Evolutionary conservation across 2,888 invertebrate species (phyloP).

Genomic region (Tachina grossa): DNA sequence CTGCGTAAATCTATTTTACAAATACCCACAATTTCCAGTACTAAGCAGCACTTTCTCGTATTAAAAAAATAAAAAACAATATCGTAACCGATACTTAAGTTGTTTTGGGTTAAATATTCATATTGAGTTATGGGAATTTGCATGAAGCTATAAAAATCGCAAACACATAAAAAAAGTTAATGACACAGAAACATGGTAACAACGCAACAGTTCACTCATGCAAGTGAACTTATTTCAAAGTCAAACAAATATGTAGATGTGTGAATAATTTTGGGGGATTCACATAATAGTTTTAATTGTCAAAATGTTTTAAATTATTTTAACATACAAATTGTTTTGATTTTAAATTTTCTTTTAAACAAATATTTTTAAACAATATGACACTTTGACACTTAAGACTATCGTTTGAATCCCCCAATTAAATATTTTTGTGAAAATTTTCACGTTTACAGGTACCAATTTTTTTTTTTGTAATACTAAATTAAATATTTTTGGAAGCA

Average conservation of each 20-base stretch:
- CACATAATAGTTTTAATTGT: no score
- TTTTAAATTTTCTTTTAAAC: no score
- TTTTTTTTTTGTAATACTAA: no score
- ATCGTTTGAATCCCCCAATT: no score
- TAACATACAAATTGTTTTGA: no score
- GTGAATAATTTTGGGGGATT: no score
- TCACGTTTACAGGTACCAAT: not conserved
- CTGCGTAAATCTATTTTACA: slow-evolving; percentile 39
- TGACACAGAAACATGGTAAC: slow-evolving; percentile 62
- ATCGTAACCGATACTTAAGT: slow-evolving; percentile 55
- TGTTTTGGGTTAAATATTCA: slow-evolving; percentile 16
- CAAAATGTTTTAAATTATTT: no score
- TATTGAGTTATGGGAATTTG: slow-evolving; percentile 62
- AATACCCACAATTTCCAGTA: slow-evolving; percentile 23
- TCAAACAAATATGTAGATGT: no score
- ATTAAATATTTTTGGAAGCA: slow-evolving; percentile 6
- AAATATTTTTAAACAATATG: no score
- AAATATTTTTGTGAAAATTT: no score
- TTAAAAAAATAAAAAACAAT: slow-evolving; percentile 58
- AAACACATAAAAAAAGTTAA: slow-evolving; percentile 71
- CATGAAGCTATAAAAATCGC: slow-evolving; percentile 48
- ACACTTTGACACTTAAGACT: no score
- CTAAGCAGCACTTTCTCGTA: slow-evolving; percentile 71
- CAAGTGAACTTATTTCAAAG: slow-evolving; percentile 13
- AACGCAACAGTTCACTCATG: slow-evolving; percentile 32